A percentile compares a stretch with the other conserved stretches of the same genome.
phyloP scores from a whole-genome alignment of 2,113 vertebrate genomes.

The Colossoma macropomum region DNA sequence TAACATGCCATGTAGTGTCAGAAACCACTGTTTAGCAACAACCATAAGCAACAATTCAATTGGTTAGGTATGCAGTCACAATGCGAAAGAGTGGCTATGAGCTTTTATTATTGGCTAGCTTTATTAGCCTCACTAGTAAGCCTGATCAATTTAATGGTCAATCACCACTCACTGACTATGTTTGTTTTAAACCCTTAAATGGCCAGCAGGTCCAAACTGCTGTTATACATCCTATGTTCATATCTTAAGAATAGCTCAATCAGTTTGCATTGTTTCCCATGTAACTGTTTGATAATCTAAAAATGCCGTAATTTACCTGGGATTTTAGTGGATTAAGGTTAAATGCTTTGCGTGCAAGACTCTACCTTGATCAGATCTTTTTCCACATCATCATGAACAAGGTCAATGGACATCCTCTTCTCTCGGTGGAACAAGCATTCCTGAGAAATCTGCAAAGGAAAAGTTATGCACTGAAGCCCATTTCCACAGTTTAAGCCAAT shows the following conservation, averaged over 20 bases:
- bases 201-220: no score
- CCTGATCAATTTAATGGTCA: not conserved
- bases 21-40: not conserved
- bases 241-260: not conserved
- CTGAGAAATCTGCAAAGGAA: slow-evolving; percentile 82
- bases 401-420: slow-evolving; percentile 92
- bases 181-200: no score
- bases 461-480: not conserved
- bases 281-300: no score
- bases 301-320: no score
- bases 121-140: not conserved
- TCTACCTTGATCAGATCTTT: slow-evolving; percentile 85
- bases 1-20: no score
- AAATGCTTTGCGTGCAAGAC: not conserved
- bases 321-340: no score
- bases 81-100: no score
- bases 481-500: no score
- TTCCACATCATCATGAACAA: slow-evolving; percentile 90
- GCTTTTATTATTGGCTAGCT: not conserved
- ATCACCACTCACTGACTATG: not conserved
- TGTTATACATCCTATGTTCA: no score
- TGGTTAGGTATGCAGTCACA: no score
- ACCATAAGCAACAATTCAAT: no score
- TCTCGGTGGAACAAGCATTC: slow-evolving; percentile 94
- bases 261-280: not conserved